Evolutionary conservation across 2,113 vertebrate genomes (phyloP).

Genomic region (Poicephalus meyeri): DNA sequence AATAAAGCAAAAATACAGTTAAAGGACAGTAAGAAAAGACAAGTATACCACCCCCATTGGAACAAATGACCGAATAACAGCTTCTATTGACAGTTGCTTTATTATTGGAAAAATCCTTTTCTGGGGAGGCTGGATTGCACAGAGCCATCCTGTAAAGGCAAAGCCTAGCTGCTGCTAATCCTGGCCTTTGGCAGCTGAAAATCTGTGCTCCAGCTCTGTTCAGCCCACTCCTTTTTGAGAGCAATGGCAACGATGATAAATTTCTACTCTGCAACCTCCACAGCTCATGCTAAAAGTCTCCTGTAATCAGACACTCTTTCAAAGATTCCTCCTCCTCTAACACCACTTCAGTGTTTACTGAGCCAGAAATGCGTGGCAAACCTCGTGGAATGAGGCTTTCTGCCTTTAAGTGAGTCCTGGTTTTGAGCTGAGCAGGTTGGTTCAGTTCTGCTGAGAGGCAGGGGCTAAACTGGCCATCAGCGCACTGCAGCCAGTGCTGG

Average conservation of each 20-base stretch:
- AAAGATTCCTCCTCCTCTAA: not conserved
- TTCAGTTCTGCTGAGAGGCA: not conserved
- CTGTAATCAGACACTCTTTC: not conserved
- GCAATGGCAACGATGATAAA: not conserved
- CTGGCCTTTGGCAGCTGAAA: not conserved
- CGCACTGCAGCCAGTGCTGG: not conserved
- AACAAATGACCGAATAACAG: not conserved
- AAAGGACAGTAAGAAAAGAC: not conserved
- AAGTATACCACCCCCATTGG: not conserved
- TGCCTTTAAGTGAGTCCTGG: not conserved
- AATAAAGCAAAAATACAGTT: not conserved
- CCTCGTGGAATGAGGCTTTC: not conserved
- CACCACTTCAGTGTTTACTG: not conserved
- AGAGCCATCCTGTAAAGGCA: not conserved
- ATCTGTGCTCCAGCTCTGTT: not conserved
- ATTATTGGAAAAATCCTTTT: constrained; percentile 11
- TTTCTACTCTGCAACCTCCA: not conserved
- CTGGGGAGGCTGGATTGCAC: not conserved
- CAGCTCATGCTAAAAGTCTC: not conserved
- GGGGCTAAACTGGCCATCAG: not conserved
- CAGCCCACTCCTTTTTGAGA: not conserved
- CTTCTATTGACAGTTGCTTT: not conserved
- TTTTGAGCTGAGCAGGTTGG: not conserved
- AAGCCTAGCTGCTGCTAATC: not conserved
- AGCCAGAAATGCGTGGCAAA: not conserved